phyloP scores from a whole-genome alignment of 2,888 invertebrate genomes.

The Drosophila formosana region DNA sequence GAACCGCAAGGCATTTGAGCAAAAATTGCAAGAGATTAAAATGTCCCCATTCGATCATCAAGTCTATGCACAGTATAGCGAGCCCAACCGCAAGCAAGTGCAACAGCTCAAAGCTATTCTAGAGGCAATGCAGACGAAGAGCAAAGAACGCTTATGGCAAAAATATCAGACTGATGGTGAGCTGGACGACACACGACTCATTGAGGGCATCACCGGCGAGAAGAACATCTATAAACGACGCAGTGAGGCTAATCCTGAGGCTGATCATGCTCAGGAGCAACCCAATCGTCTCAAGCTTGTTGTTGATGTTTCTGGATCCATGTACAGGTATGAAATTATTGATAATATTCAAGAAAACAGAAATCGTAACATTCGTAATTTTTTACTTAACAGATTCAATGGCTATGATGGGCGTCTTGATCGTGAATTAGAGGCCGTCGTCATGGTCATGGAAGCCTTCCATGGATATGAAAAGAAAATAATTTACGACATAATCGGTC shows the following conservation, averaged over 20 bases:
- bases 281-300: slow-evolving; percentile 95
- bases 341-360: no score
- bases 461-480: slow-evolving; percentile 95
- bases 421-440: slow-evolving; percentile 94
- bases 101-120: slow-evolving; percentile 92
- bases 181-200: slow-evolving; percentile 96
- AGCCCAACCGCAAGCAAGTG: slow-evolving; percentile 91
- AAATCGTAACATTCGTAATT: no score
- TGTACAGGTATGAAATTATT: slow-evolving; percentile 90
- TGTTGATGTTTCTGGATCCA: slow-evolving; percentile 97
- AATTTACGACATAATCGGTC: slow-evolving; percentile 96
- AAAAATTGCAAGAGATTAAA: slow-evolving; percentile 94
- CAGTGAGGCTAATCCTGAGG: slow-evolving; percentile 94
- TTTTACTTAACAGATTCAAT: slow-evolving; percentile 89
- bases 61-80: slow-evolving; percentile 92
- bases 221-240: slow-evolving; percentile 94
- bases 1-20: slow-evolving; percentile 94
- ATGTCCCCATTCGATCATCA: slow-evolving; percentile 98
- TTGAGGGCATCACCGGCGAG: slow-evolving; percentile 97
- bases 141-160: slow-evolving; percentile 97
- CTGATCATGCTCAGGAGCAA: slow-evolving; percentile 93
- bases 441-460: slow-evolving; percentile 96
- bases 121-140: slow-evolving; percentile 95
- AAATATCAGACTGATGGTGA: slow-evolving; percentile 98
- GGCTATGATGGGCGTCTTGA: slow-evolving; percentile 97